A percentile compares a stretch with the other conserved stretches of the same genome.
Conservation (phyloP, 2,888 invertebrate genomes). For the Synergus laeviventris region DNA sequence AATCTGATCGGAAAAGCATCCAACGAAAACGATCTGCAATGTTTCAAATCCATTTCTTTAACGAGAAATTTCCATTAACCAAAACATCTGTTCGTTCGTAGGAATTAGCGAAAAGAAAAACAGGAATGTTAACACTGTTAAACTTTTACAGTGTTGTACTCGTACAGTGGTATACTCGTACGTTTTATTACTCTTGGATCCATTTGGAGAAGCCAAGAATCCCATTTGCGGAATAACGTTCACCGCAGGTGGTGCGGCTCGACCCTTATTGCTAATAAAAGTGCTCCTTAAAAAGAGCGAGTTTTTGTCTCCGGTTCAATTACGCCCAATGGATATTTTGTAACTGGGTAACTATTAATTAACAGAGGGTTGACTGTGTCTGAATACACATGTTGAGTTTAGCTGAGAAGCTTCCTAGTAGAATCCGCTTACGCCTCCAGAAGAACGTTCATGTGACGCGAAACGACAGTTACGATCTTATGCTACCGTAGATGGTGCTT, state of each 20-base stretch:
- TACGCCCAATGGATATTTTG: not conserved
- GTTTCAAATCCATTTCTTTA: not conserved
- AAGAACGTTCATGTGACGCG: not conserved
- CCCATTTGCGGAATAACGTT: conserved; percentile 4
- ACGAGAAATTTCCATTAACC: not conserved
- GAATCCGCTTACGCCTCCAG: conserved; percentile 1
- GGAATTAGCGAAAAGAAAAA: not conserved
- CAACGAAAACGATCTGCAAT: not conserved
- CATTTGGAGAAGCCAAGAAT: not conserved
- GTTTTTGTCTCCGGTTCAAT: not conserved
- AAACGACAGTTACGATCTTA: not conserved
- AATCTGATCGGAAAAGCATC: conserved; percentile 1
- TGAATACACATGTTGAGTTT: not conserved
- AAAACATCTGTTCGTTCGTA: not conserved
- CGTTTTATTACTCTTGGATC: not conserved
- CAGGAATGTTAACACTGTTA: not conserved
- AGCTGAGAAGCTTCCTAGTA: conserved; percentile 1
- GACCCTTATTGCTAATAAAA: conserved; percentile 4
- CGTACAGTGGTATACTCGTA: not conserved
- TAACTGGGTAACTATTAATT: conserved; percentile 7
- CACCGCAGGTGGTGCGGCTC: not conserved
- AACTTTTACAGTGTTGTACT: not conserved
- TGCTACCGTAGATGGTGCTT: not conserved
- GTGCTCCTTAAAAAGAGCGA: not conserved
- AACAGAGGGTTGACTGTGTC: not conserved